Evolutionary conservation across 1,140 invertebrate species (phyloP), one percentile per base, ranked within the genome.

Genomic region (Sycophila sp.): DNA sequence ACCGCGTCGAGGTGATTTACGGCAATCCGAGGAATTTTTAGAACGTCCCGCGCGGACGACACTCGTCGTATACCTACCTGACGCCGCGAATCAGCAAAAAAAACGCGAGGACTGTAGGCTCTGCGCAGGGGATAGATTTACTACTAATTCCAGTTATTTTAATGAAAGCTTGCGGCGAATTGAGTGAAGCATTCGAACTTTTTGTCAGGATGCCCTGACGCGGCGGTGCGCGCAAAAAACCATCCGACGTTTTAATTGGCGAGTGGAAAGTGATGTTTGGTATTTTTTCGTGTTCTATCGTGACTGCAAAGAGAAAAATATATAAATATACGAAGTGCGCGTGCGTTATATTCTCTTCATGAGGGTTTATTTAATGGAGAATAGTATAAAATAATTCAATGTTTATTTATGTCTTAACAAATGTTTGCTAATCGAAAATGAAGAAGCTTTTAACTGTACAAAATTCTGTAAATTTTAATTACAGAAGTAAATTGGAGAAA

Each of bases 1-100:
- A n/a, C n/a, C n/a, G 28, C 59, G 30, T n/a, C n/a, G 47, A 30
- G 62, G 62, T 71, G 69, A 71, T 71, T 71, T 71, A 71, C 53
- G 34, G 55, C 69, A 24, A 66, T 66, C 55, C 28, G 13, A 51
- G 62, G 69, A 66, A 71, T 71, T 59, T 71, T 58, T 58, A 71
- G 60, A 49, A 71, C 53, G 53, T 47, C 60, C 49, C 47, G 58
- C 55, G 22, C n/a, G n/a, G n/a, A n/a, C n/a, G 40, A 64, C 53
- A 64, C 38, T 53, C 26, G 24, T 32, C 26, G 45, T 62, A 53
- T 69, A 69, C 30, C 55, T 53, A 55, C 59, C 47, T 62, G 49
- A 55, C 36, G 24, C n/a, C 13, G 15, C 15, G 38, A 17, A n/a
- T 45, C 40, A n/a, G n/a, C 26, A 59, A 69, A 49, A 42, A 59